Conservation (phyloP, 2,888 invertebrate genomes). For the Phorcus lineatus region DNA sequence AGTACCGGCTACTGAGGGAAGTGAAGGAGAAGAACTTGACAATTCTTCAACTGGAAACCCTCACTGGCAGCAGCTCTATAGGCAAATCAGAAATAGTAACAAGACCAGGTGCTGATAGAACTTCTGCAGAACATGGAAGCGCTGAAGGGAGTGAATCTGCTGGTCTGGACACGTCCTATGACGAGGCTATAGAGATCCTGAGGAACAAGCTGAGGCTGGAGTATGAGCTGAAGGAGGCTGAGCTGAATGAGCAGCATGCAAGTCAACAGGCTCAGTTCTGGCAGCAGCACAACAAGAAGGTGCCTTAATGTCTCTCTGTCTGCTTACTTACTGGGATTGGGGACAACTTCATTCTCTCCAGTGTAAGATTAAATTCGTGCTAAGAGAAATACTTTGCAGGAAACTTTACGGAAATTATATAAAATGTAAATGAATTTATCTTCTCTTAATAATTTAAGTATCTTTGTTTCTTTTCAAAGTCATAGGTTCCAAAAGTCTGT, state of each 20-base stretch:
- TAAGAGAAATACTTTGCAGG: no score
- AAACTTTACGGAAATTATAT: no score
- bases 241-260: conserved; percentile 44
- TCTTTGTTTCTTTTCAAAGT: no score
- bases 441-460: no score
- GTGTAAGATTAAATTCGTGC: no score
- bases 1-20: conserved; percentile 55
- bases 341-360: no score
- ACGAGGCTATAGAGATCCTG: conserved; percentile 59
- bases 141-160: not conserved
- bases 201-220: conserved; percentile 56
- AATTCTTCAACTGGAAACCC: conserved; percentile 27
- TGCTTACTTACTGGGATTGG: not conserved
- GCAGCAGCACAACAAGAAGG: conserved; percentile 38
- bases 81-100: not conserved
- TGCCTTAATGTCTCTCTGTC: conserved; percentile 20
- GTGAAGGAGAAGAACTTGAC: conserved; percentile 41
- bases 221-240: conserved; percentile 43
- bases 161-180: conserved; percentile 47
- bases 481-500: no score
- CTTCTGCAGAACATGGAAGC: not conserved
- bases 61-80: not conserved
- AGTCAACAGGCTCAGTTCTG: conserved; percentile 32
- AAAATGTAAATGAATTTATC: no score
- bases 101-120: not conserved